These are phyloP conservation scores for Synanthedon vespiformis DNA, from an alignment of 2,888 invertebrate genomes.

Conservation along the genomic window DNA sequence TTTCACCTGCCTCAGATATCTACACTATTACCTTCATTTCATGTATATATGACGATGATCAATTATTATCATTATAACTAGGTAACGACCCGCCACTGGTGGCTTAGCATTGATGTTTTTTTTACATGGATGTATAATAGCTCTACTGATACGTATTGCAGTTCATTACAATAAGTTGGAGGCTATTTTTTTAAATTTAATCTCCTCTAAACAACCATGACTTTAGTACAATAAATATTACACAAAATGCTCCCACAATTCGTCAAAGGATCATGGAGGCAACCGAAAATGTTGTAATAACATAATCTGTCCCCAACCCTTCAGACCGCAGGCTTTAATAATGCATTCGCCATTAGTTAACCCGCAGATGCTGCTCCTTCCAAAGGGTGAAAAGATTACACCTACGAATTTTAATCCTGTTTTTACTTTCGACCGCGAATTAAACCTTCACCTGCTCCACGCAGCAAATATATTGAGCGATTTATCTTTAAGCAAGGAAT, in stretches of 20 bases:
- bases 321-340: slow-evolving; percentile 49
- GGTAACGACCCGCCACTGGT: no score
- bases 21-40: no score
- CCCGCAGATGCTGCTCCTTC: slow-evolving; percentile 60
- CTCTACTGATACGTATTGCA: no score
- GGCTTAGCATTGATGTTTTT: no score
- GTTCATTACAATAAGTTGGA: no score
- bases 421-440: slow-evolving; percentile 22
- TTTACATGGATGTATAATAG: no score
- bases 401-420: slow-evolving; percentile 31
- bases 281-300: slow-evolving; percentile 38
- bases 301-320: slow-evolving; percentile 63
- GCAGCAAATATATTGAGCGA: neutral
- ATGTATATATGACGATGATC: no score
- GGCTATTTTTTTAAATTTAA: no score
- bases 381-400: slow-evolving; percentile 57
- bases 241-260: slow-evolving; percentile 7
- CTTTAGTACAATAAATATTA: neutral
- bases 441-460: neutral
- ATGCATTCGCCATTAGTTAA: slow-evolving; percentile 67
- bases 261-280: slow-evolving; percentile 2
- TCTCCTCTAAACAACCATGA: no score
- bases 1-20: no score
- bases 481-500: slow-evolving; percentile 7
- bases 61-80: no score